Evolutionary conservation across 2,113 vertebrate genomes (phyloP), one percentile per base, ranked within the genome.

Genomic region (Halichoeres trimaculatus): DNA sequence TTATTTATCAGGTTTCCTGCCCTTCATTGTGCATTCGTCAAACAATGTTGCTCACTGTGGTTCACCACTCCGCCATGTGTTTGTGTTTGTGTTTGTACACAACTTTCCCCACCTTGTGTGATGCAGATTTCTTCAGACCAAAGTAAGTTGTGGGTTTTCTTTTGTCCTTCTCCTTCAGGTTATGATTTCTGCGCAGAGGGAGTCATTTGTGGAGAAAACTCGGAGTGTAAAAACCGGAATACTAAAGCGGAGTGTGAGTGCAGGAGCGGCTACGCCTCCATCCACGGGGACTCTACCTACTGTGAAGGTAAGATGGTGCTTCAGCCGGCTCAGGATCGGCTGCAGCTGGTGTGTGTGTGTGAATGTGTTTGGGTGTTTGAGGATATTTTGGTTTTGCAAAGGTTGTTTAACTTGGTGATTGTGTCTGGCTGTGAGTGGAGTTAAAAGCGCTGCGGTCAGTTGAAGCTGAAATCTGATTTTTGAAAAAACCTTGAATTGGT

Each of bases 101-200:
- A 23, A 35, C 26, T 69, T 75, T 78, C 51, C n/a, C 41, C 22
- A 77, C 12, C 59, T 69, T 41, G 43, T 67, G 23, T 50, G 51
- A 74, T 30, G 64, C 64, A 66, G 10, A 67, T 73, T 30, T 76
- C 83, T 85, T 68, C 61, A 41, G 63, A 76, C 58, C 62, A n/a
- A 24, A 63, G 55, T 81, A 75, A 78, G 76, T 59, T 20, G 9
- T 55, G 43, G 17, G 56, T 69, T 66, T 65, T 61, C 63, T 70
- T 87, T 67, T 85, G 30, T 65, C 0, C 71, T 79, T 71, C 63
- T 87, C 5, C 92, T 92, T 72, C 81, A 99, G 97, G 97, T 80
- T 95, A 98, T 76, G 96, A 99, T 91, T 99, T 99, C 87, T 99
- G 97, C 73, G 94, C 95, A 36, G 96, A 97, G 85, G 96, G 95